These are phyloP conservation scores for Trichogramma pretiosum DNA, from an alignment of 1,140 invertebrate genomes.

Conservation along the genomic window DNA sequence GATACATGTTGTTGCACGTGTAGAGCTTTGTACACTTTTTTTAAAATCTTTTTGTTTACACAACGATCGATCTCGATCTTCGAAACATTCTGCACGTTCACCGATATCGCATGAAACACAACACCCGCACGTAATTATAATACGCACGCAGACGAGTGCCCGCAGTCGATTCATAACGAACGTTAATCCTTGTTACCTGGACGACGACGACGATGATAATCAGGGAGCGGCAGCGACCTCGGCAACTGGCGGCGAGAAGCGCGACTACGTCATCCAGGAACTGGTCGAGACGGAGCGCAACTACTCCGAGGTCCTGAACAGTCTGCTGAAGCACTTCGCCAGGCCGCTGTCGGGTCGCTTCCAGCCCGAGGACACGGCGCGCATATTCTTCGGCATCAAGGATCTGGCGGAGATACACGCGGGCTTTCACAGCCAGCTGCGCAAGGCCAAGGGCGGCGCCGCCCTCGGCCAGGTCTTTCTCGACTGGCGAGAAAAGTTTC, in stretches of 20 bases:
- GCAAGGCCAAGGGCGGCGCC: conserved; percentile 51
- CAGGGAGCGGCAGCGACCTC: not conserved
- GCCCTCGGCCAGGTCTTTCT: conserved; percentile 65
- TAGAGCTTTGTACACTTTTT: too few species aligned
- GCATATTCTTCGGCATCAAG: conserved; percentile 86
- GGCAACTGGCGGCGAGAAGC: conserved; percentile 61
- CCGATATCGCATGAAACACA: too few species aligned
- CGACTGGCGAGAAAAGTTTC: conserved; percentile 79
- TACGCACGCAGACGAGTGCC: too few species aligned
- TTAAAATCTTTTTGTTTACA: too few species aligned
- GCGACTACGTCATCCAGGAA: conserved; percentile 93
- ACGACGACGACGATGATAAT: too few species aligned
- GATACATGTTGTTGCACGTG: too few species aligned
- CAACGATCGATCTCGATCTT: too few species aligned
- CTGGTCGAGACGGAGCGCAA: conserved; percentile 94
- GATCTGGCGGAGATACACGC: conserved; percentile 80
- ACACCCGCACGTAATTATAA: too few species aligned
- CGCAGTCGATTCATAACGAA: too few species aligned
- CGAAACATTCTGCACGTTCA: too few species aligned
- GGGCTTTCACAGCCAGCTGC: conserved; percentile 69
- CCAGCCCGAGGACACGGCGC: conserved; percentile 62
- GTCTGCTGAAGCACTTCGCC: conserved; percentile 76
- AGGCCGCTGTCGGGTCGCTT: conserved; percentile 64
- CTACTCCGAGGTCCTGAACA: conserved; percentile 88
- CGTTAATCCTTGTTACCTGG: too few species aligned